phyloP scores from a whole-genome alignment of 2,888 invertebrate species.

The Poecilobothrus nobilitatus region DNA sequence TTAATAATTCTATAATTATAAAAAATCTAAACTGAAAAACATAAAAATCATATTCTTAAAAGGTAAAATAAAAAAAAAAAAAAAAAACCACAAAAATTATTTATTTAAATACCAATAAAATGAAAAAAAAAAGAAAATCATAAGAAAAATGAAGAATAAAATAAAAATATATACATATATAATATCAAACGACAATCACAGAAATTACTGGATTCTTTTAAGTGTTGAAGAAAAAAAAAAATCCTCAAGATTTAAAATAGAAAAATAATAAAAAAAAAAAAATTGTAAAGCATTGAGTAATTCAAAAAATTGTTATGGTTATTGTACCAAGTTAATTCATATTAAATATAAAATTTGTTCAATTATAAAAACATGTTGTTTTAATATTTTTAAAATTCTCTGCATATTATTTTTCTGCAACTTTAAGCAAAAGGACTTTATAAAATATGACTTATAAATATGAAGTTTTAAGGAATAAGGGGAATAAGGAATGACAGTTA shows the following conservation, averaged over 20 bases:
- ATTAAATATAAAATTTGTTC: conserved; percentile 5
- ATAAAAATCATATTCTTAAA: background rate
- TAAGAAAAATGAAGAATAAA: too few species aligned
- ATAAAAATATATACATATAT: background rate
- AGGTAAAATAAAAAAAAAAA: background rate
- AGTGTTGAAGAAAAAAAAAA: background rate
- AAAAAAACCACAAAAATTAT: background rate
- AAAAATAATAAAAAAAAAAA: background rate
- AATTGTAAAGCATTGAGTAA: conserved; percentile 4
- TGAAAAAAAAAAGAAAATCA: too few species aligned
- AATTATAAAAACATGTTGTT: background rate
- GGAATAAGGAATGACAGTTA: too few species aligned
- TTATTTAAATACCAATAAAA: too few species aligned
- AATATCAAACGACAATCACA: conserved; percentile 5
- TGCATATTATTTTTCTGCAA: too few species aligned
- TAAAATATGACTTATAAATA: too few species aligned
- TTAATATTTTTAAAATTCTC: too few species aligned
- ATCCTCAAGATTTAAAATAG: conserved; percentile 3
- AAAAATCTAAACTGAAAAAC: background rate
- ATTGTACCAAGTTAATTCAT: conserved; percentile 6
- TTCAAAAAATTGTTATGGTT: conserved; percentile 5
- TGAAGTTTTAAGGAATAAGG: too few species aligned
- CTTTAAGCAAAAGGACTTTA: too few species aligned
- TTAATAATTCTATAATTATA: background rate
- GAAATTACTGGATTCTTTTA: background rate